phyloP scores from a whole-genome alignment of 2,113 vertebrate species.

The Pluvialis apricaria region DNA sequence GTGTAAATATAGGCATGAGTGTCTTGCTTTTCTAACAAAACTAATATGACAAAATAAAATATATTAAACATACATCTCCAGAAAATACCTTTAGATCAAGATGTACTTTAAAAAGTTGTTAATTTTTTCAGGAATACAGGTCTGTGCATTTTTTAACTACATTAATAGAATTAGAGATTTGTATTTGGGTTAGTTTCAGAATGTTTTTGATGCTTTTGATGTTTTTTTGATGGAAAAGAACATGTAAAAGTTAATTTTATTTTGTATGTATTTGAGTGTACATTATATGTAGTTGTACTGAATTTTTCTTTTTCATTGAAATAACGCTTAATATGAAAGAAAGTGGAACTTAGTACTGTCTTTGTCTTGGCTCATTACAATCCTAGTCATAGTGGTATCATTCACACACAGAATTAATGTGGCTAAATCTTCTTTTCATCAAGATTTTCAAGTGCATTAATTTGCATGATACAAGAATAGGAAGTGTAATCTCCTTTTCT shows the following conservation, averaged over 20 bases:
- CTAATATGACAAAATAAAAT: neutral
- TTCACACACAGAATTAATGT: neutral
- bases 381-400: neutral
- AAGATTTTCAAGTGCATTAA: conserved; percentile 28
- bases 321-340: neutral
- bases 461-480: conserved; percentile 39
- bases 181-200: neutral
- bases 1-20: accelerated
- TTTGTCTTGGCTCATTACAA: neutral
- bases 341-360: neutral
- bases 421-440: conserved; percentile 7
- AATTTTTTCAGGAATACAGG: neutral
- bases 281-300: neutral
- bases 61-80: neutral
- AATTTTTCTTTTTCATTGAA: neutral
- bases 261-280: neutral
- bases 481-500: conserved; percentile 19
- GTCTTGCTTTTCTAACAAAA: neutral
- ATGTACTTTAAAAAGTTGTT: neutral
- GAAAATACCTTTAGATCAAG: neutral
- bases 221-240: neutral
- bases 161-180: neutral
- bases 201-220: too few species aligned
- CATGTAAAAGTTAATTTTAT: neutral
- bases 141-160: neutral